These are phyloP conservation scores for Strix uralensis DNA, from an alignment of 2,113 vertebrate genomes.

Conservation along the genomic window DNA sequence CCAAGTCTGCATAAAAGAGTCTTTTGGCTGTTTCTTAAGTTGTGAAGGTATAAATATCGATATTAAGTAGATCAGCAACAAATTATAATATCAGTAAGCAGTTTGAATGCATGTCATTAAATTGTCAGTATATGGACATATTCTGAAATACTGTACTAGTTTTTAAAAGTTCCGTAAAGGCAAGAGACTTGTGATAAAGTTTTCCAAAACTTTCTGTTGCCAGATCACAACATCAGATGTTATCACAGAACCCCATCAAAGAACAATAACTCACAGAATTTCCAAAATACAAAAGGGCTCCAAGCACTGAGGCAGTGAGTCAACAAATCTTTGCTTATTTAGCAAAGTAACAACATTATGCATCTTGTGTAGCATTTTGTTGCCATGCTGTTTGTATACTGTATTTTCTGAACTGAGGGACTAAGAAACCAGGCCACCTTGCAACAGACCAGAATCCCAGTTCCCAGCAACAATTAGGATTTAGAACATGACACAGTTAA, in stretches of 20 bases:
- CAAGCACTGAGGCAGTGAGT: not conserved
- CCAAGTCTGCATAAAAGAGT: not conserved
- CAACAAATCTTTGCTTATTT: constrained; percentile 6
- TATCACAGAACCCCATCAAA: not conserved
- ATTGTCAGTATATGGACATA: not conserved
- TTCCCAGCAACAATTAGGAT: not conserved
- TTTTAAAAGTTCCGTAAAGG: not conserved
- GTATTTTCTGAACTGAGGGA: not conserved
- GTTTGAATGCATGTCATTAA: not conserved
- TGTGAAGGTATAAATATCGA: not conserved
- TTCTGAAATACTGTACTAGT: not conserved
- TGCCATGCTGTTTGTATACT: not conserved
- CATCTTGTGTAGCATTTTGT: not conserved
- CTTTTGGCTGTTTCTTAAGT: not conserved
- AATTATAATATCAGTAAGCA: not conserved
- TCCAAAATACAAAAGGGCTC: not conserved
- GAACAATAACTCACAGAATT: constrained; percentile 2
- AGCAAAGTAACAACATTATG: not conserved
- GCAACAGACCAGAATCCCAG: not conserved
- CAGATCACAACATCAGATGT: not conserved
- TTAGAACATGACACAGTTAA: not conserved
- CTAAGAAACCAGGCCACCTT: not conserved
- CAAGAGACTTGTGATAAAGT: not conserved
- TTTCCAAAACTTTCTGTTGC: constrained; percentile 1
- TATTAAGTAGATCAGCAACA: not conserved